A percentile compares a stretch with the other conserved stretches of the same genome.
phyloP scores from a whole-genome alignment of 2,113 vertebrate species.

The Martes martes region DNA sequence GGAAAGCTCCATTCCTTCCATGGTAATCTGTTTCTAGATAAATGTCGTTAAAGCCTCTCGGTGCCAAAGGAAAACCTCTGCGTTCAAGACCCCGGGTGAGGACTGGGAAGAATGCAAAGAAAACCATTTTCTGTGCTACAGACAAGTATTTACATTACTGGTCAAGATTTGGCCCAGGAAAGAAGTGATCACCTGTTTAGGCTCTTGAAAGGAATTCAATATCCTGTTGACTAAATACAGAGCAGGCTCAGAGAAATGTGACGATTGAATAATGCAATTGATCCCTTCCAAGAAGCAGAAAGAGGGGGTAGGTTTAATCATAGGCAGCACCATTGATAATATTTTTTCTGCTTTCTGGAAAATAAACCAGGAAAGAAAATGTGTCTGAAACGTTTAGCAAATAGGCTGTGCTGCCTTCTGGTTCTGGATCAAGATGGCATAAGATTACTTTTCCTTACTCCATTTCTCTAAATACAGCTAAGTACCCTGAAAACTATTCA shows the following conservation, averaged over 20 bases:
- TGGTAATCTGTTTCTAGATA: background rate
- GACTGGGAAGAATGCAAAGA: background rate
- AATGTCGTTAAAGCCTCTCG: background rate
- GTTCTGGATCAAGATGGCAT: background rate
- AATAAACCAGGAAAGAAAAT: slow-evolving; percentile 37
- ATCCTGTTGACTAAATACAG: background rate
- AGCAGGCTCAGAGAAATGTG: background rate
- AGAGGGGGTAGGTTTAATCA: background rate
- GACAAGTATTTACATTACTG: background rate
- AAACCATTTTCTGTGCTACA: background rate
- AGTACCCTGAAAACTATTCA: background rate
- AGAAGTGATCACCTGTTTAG: slow-evolving; percentile 34
- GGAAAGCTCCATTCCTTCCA: background rate
- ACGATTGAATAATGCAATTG: background rate
- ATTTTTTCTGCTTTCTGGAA: slow-evolving; percentile 43
- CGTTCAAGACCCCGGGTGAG: background rate
- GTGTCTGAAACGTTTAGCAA: background rate
- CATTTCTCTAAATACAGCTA: background rate
- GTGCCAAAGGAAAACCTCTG: background rate
- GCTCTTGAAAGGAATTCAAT: slow-evolving; percentile 39
- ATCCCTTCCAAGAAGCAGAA: background rate
- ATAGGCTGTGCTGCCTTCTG: background rate
- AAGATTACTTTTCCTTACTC: background rate
- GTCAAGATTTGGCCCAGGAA: background rate
- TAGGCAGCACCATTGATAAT: background rate